These are phyloP conservation scores for Sebastes wilsoni DNA, from an alignment of 2,797 vertebrate genomes.

Conservation along the genomic window DNA sequence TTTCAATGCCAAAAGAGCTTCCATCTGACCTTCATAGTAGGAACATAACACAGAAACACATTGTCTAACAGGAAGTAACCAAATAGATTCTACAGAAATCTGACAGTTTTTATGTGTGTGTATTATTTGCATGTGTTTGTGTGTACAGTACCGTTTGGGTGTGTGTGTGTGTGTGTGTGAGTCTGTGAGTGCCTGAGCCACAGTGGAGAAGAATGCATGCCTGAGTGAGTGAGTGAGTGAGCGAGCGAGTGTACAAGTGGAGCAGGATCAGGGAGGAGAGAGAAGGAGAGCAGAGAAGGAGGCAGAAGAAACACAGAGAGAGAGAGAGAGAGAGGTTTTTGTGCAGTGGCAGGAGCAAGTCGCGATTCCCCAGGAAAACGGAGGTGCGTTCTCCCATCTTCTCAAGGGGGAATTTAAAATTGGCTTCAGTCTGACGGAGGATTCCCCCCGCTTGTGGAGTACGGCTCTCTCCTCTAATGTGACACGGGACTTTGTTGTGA, in stretches of 20 bases:
- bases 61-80: neutral
- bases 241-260: conserved; percentile 52
- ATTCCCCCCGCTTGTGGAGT: conserved; percentile 54
- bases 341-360: conserved; percentile 53
- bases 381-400: conserved; percentile 49
- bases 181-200: conserved; percentile 42
- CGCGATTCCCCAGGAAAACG: conserved; percentile 50
- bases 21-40: neutral
- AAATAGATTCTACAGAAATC: neutral
- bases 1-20: neutral
- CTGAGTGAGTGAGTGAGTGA: conserved; percentile 48
- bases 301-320: conserved; percentile 38
- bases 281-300: conserved; percentile 54
- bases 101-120: neutral
- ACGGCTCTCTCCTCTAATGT: conserved; percentile 25
- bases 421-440: conserved; percentile 52
- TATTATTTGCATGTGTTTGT: conserved; percentile 42
- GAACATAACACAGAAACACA: neutral
- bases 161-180: conserved; percentile 28
- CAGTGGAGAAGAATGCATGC: conserved; percentile 50
- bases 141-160: conserved; percentile 18
- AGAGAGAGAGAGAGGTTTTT: conserved; percentile 24
- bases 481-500: conserved; percentile 63
- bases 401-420: conserved; percentile 54
- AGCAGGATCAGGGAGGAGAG: conserved; percentile 63